Evolutionary conservation across 2,797 vertebrate species (phyloP), one percentile per base, ranked within the genome.

Genomic region (Epinephelus awoara): DNA sequence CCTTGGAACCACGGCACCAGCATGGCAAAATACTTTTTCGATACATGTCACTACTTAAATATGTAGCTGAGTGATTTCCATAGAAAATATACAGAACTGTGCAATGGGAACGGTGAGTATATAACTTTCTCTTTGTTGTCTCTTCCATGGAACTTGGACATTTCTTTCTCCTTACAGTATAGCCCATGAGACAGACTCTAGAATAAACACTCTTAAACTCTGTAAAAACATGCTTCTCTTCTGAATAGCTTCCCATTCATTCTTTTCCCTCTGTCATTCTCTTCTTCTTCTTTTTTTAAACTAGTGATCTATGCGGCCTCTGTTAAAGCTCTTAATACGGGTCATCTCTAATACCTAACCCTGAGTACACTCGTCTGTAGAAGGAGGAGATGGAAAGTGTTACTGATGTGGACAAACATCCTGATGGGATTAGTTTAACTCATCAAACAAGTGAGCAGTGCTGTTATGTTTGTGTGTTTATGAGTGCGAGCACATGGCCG

Each of bases 341-440:
- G 77, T 80, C 66, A 66, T 79, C 42, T 68, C 50, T 72, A 46
- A 86, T 76, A 47, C 67, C 79, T 88, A 72, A 72, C 65, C 59
- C 29, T 7, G 2, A 54, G 49, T 80, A 42, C 56, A 29, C 49
- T 52, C 56, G 25, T 42, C 50, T 19, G n/a, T 21, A 2, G 27
- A 61, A 18, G 18, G 51, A 46, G 67, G 78, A 50, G 62, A 75
- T 67, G 56, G 54, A 73, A 73, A 82, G 74, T 59, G 52, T 50
- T 80, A 38, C 62, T 46, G 29, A 63, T 67, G 68, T 79, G 52
- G 38, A 69, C 55, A 80, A 84, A 88, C 76, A 75, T 76, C 69
- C 47, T 59, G 46, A 64, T 49, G 46, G 52, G 57, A 82, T 90
- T 67, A 80, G 74, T 75, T 88, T 72, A 54, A 56, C 71, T 69